phyloP scores from a whole-genome alignment of 2,888 invertebrate genomes.

The Noctua janthe region DNA sequence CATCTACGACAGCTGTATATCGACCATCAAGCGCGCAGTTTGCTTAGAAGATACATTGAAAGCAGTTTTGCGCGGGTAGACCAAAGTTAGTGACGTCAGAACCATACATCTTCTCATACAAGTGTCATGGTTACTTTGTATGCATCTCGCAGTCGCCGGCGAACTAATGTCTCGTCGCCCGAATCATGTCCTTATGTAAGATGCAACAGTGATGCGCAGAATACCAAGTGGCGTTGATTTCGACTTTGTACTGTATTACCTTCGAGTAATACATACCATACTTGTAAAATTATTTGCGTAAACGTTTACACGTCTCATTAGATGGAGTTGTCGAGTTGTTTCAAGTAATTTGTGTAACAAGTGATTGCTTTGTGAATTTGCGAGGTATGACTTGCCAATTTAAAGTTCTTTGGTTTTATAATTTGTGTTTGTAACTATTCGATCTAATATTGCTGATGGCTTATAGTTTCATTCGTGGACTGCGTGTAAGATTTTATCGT shows the following conservation, averaged over 20 bases:
- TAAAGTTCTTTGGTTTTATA: slow-evolving; percentile 20
- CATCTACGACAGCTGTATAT: slow-evolving; percentile 45
- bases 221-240: slow-evolving; percentile 73
- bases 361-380: slow-evolving; percentile 32
- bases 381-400: slow-evolving; percentile 41
- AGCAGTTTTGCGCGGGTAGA: slow-evolving; percentile 40
- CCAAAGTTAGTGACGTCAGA: slow-evolving; percentile 48
- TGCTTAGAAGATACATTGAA: slow-evolving; percentile 43
- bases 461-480: not conserved
- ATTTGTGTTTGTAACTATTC: slow-evolving; percentile 18
- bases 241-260: slow-evolving; percentile 49
- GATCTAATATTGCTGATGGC: not conserved
- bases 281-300: slow-evolving; percentile 33
- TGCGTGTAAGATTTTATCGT: not conserved
- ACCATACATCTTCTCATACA: slow-evolving; percentile 63
- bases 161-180: slow-evolving; percentile 86
- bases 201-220: slow-evolving; percentile 80
- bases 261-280: slow-evolving; percentile 31
- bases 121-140: slow-evolving; percentile 72
- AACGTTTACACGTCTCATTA: slow-evolving; percentile 42
- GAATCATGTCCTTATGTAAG: slow-evolving; percentile 81
- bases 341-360: slow-evolving; percentile 45
- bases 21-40: slow-evolving; percentile 49
- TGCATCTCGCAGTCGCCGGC: slow-evolving; percentile 76
- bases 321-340: slow-evolving; percentile 26